phyloP scores from a whole-genome alignment of 1,140 invertebrate genomes.

The Drosophila arizonae region DNA sequence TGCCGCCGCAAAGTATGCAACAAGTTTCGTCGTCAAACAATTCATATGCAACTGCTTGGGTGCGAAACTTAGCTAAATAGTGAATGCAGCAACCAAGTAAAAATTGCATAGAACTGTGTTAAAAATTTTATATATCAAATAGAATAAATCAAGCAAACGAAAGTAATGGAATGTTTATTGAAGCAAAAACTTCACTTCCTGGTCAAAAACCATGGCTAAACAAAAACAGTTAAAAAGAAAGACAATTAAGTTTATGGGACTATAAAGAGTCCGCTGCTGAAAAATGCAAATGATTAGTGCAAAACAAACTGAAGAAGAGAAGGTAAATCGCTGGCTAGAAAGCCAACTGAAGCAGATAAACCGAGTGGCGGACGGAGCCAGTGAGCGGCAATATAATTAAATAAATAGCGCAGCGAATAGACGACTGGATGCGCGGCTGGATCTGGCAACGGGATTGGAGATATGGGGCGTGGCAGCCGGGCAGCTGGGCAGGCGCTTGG shows the following conservation, averaged over 20 bases:
- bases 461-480: constrained; percentile 3
- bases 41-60: neutral
- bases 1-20: constrained; percentile 30
- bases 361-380: constrained; percentile 27
- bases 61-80: constrained; percentile 24
- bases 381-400: constrained; percentile 63
- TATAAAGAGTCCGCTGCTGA: constrained; percentile 55
- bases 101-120: neutral
- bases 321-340: constrained; percentile 68
- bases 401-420: constrained; percentile 61
- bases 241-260: constrained; percentile 32
- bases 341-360: constrained; percentile 39
- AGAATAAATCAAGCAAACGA: neutral
- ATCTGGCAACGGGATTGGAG: constrained; percentile 1
- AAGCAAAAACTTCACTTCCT: constrained; percentile 39
- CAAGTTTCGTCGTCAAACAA: neutral
- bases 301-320: constrained; percentile 18
- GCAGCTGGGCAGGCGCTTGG: constrained; percentile 5
- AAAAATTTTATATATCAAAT: neutral
- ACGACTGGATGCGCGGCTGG: constrained; percentile 19
- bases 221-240: constrained; percentile 9
- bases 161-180: constrained; percentile 25
- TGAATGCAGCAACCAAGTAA: neutral
- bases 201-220: constrained; percentile 38
- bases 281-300: constrained; percentile 71